Evolutionary conservation across 2,113 vertebrate genomes (phyloP).

Genomic region (Peromyscus leucopus): DNA sequence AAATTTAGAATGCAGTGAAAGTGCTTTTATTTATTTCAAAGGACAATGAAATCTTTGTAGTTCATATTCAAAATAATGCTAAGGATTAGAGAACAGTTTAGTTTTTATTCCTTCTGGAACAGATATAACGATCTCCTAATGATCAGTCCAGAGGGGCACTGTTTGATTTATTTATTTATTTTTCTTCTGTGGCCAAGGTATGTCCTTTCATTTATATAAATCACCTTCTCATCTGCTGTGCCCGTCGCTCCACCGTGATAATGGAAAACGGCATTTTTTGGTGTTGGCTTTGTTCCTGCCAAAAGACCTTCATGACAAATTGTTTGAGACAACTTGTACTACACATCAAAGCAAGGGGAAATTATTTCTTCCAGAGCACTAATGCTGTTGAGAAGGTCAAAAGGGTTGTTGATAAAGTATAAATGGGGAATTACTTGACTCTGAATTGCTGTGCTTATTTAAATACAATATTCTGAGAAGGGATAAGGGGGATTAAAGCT

Average conservation of each 20-base stretch:
- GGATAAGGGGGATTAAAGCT: background rate
- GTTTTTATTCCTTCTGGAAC: background rate
- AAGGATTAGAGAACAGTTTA: background rate
- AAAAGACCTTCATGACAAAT: slow-evolving; percentile 56
- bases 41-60: background rate
- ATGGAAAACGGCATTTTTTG: slow-evolving; percentile 24
- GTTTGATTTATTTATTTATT: background rate
- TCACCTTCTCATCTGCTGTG: slow-evolving; percentile 42
- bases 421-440: background rate
- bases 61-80: slow-evolving; percentile 20
- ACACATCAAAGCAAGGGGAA: slow-evolving; percentile 56
- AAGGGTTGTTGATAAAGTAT: slow-evolving; percentile 20
- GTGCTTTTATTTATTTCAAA: background rate
- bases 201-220: slow-evolving; percentile 59
- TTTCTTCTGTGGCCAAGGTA: background rate
- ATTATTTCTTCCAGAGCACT: slow-evolving; percentile 49
- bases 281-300: background rate
- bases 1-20: background rate
- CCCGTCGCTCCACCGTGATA: slow-evolving; percentile 11
- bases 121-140: background rate
- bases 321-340: slow-evolving; percentile 51
- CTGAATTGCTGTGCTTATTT: slow-evolving; percentile 42
- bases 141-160: background rate
- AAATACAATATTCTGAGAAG: slow-evolving; percentile 44
- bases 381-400: slow-evolving; percentile 48